These are phyloP conservation scores for Osmerus eperlanus DNA, from an alignment of 2,113 vertebrate genomes.

Conservation along the genomic window DNA sequence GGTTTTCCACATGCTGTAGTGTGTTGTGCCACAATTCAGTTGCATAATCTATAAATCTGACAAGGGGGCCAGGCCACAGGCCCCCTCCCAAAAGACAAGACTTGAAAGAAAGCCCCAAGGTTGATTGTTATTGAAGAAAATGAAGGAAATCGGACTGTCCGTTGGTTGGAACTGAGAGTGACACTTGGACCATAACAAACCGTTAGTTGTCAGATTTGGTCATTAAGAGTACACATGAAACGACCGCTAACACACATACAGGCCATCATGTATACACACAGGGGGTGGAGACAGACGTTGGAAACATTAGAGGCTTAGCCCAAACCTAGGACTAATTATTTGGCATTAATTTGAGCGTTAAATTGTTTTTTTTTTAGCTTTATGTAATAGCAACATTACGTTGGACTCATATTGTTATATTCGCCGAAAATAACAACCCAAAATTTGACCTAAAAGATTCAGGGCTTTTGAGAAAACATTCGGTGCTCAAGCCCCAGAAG, in stretches of 20 bases:
- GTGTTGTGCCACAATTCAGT: constrained; percentile 41
- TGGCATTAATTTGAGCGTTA: no score
- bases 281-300: background rate
- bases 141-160: constrained; percentile 48
- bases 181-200: constrained; percentile 43
- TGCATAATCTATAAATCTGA: constrained; percentile 54
- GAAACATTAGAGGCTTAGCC: no score
- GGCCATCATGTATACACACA: constrained; percentile 5
- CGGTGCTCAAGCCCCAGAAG: no score
- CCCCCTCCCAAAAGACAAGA: constrained; percentile 44
- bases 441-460: no score
- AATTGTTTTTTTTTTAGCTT: no score
- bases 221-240: constrained; percentile 21
- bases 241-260: constrained; percentile 10
- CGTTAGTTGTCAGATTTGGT: constrained; percentile 36
- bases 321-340: no score
- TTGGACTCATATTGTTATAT: no score
- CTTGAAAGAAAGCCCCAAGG: constrained; percentile 31
- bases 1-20: constrained; percentile 53
- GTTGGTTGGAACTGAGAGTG: constrained; percentile 38
- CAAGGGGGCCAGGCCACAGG: constrained; percentile 47
- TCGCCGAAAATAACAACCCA: no score
- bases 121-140: constrained; percentile 61
- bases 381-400: no score
- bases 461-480: no score